Conservation (phyloP, 2,113 vertebrate species). For the Mungos mungo region DNA sequence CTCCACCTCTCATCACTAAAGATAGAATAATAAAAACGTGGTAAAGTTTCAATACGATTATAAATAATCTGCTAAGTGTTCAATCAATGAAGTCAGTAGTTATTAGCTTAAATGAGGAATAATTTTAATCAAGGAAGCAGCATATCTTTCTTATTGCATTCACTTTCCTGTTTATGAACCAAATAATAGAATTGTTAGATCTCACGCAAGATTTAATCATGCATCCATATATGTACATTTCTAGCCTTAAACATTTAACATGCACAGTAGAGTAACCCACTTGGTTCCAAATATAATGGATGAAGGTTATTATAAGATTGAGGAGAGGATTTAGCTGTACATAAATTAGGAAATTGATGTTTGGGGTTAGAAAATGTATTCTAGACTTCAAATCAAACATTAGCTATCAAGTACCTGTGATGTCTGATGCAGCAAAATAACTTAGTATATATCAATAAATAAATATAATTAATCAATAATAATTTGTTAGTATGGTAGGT, state of each 20-base stretch:
- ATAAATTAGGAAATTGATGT: background rate
- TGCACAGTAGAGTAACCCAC: background rate
- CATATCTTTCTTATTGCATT: conserved; percentile 17
- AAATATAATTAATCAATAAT: background rate
- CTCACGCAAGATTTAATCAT: background rate
- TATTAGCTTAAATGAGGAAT: conserved; percentile 23
- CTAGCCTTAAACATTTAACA: background rate
- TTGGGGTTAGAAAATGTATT: background rate
- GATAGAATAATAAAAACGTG: background rate
- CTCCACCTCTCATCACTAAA: background rate
- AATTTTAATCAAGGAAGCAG: conserved; percentile 38
- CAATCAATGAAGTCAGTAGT: background rate
- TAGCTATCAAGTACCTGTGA: background rate
- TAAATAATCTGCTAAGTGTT: background rate
- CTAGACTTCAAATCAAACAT: background rate
- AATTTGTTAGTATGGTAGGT: background rate
- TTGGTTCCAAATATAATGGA: background rate
- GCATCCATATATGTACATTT: background rate
- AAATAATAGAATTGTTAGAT: conserved; percentile 45
- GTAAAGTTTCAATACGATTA: conserved; percentile 1
- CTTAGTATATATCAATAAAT: background rate
- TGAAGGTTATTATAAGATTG: background rate
- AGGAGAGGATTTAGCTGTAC: background rate
- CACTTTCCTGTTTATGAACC: conserved; percentile 25
- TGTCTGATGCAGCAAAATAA: background rate